These are phyloP conservation scores for Acanthococcus lagerstroemiae DNA, from an alignment of 2,888 invertebrate genomes.

Conservation along the genomic window DNA sequence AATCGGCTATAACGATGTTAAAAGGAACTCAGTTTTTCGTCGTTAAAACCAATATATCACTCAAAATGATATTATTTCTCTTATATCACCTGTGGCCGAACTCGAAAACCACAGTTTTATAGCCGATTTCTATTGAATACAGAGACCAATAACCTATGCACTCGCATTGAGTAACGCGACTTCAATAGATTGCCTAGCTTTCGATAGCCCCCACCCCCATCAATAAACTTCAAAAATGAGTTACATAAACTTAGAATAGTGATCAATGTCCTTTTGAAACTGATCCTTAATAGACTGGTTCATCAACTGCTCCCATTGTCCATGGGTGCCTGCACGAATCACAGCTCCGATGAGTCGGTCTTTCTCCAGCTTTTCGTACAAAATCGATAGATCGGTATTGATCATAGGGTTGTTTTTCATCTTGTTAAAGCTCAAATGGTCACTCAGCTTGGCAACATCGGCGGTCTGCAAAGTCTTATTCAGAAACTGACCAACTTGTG, in stretches of 20 bases:
- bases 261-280: neutral
- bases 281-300: neutral
- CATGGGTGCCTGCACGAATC: neutral
- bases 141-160: too few relatives aligned
- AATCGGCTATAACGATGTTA: too few relatives aligned
- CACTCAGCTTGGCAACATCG: neutral
- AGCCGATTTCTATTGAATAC: too few relatives aligned
- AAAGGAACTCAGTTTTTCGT: too few relatives aligned
- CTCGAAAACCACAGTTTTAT: too few relatives aligned
- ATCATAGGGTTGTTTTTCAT: neutral
- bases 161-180: too few relatives aligned
- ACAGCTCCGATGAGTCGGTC: neutral
- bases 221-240: too few relatives aligned
- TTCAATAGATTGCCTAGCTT: too few relatives aligned
- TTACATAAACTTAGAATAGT: neutral
- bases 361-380: neutral
- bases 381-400: neutral
- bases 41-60: too few relatives aligned
- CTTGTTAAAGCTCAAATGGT: neutral
- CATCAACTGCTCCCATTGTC: neutral
- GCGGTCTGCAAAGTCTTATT: neutral
- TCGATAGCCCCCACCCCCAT: too few relatives aligned
- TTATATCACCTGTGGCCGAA: too few relatives aligned
- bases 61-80: too few relatives aligned
- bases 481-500: neutral